A percentile compares a stretch with the other conserved stretches of the same genome.
phyloP scores from a whole-genome alignment of 2,888 invertebrate genomes.

The Portevinia maculata region DNA sequence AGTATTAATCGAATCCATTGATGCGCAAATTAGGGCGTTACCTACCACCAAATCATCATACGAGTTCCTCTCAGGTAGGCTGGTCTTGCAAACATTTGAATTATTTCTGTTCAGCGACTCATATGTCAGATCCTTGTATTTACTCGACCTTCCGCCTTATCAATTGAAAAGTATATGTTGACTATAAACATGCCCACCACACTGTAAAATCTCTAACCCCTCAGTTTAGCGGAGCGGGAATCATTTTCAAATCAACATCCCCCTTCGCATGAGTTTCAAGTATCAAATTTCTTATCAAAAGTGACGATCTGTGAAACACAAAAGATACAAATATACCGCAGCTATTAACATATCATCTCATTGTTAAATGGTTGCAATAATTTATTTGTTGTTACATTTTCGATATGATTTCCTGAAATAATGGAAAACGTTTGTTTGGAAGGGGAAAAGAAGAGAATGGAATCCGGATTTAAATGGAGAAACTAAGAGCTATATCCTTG shows the following conservation, averaged over 20 bases:
- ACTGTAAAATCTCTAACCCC: constrained; percentile 9
- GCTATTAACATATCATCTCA: constrained; percentile 73
- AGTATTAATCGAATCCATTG: constrained; percentile 56
- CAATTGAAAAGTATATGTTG: constrained; percentile 74
- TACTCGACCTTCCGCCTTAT: constrained; percentile 47
- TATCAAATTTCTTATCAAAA: constrained; percentile 79
- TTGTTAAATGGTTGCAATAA: constrained; percentile 69
- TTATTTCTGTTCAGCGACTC: constrained; percentile 23
- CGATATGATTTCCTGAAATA: constrained; percentile 45
- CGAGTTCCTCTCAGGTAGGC: constrained; percentile 59
- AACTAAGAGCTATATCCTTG: constrained; percentile 27
- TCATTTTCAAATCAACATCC: constrained; percentile 51
- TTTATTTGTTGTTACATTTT: constrained; percentile 37
- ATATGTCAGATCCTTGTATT: constrained; percentile 32
- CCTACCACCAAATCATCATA: constrained; percentile 24
- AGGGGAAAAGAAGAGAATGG: constrained; percentile 10
- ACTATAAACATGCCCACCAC: constrained; percentile 64
- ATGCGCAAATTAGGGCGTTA: constrained; percentile 73
- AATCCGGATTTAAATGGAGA: constrained; percentile 47
- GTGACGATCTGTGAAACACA: constrained; percentile 77
- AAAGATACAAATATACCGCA: constrained; percentile 71
- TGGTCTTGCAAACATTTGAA: constrained; percentile 19
- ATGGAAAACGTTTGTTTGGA: constrained; percentile 45
- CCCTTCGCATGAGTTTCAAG: constrained; percentile 74
- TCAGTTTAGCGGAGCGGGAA: constrained; percentile 27